A percentile compares a stretch with the other conserved stretches of the same genome.
These are phyloP conservation scores for Zootermopsis nevadensis DNA, from an alignment of 2,888 invertebrate species.

Conservation along the genomic window DNA sequence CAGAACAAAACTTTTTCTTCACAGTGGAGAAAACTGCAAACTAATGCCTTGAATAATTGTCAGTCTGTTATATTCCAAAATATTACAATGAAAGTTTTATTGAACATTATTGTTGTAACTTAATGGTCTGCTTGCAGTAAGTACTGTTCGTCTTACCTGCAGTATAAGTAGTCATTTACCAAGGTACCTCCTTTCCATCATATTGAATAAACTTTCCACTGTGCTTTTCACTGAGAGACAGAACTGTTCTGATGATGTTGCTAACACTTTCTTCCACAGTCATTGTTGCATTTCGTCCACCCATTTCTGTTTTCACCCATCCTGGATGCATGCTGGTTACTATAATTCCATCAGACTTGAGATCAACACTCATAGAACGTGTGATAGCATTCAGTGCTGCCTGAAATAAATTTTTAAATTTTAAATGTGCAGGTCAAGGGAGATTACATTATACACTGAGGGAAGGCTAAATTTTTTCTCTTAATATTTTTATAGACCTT, in stretches of 20 bases:
- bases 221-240: slow-evolving; percentile 71
- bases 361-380: slow-evolving; percentile 84
- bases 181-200: slow-evolving; percentile 78
- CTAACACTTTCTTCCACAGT: slow-evolving; percentile 75
- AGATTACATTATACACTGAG: too few relatives aligned
- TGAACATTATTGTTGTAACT: too few relatives aligned
- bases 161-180: slow-evolving; percentile 67
- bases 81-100: too few relatives aligned
- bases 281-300: slow-evolving; percentile 82
- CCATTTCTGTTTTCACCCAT: slow-evolving; percentile 93
- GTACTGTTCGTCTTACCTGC: background rate
- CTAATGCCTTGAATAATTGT: too few relatives aligned
- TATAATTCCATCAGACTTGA: slow-evolving; percentile 79
- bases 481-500: too few relatives aligned
- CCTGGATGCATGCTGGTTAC: slow-evolving; percentile 86
- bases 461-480: too few relatives aligned
- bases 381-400: slow-evolving; percentile 88
- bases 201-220: slow-evolving; percentile 84
- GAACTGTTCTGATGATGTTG: slow-evolving; percentile 75
- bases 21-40: too few relatives aligned
- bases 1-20: too few relatives aligned
- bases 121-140: too few relatives aligned
- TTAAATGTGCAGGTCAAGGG: too few relatives aligned
- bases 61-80: too few relatives aligned
- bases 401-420: slow-evolving; percentile 65